Conservation (phyloP, 1,140 invertebrate genomes). For the Zaprionus inermis region DNA sequence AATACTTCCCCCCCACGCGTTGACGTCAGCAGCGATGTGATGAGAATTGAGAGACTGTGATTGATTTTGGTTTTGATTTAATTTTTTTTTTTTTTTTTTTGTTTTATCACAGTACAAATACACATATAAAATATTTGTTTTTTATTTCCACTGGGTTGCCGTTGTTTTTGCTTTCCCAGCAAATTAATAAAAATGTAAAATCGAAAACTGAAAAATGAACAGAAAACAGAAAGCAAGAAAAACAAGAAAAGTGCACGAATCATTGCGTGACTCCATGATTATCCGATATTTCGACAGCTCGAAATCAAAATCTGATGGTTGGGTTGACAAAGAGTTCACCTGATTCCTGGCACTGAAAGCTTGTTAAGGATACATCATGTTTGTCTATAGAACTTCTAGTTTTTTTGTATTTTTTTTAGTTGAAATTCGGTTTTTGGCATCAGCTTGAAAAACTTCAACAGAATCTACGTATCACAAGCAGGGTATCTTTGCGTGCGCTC, state of each 20-base stretch:
- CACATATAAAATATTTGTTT: background rate
- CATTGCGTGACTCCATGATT: background rate
- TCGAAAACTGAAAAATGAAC: conserved; percentile 17
- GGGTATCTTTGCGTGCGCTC: conserved; percentile 4
- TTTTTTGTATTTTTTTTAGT: background rate
- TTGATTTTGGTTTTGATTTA: conserved; percentile 57
- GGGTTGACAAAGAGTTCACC: background rate
- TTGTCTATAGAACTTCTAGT: background rate
- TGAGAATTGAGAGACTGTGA: conserved; percentile 44
- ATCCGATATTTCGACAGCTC: background rate
- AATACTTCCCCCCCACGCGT: conserved; percentile 2
- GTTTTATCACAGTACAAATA: conserved; percentile 1
- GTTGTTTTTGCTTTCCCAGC: background rate
- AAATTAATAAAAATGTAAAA: conserved; percentile 16
- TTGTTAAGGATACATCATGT: background rate
- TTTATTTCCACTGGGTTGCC: conserved; percentile 1
- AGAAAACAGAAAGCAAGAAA: background rate
- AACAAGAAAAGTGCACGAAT: conserved; percentile 18
- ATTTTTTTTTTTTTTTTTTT: conserved; percentile 8
- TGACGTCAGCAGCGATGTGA: conserved; percentile 51
- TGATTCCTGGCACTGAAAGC: background rate
- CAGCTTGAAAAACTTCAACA: background rate
- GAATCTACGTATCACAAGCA: background rate
- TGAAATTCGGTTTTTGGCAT: too few species aligned
- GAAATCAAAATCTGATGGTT: too few species aligned